phyloP scores from a whole-genome alignment of 1,140 invertebrate species.

The Bombyx mandarina region DNA sequence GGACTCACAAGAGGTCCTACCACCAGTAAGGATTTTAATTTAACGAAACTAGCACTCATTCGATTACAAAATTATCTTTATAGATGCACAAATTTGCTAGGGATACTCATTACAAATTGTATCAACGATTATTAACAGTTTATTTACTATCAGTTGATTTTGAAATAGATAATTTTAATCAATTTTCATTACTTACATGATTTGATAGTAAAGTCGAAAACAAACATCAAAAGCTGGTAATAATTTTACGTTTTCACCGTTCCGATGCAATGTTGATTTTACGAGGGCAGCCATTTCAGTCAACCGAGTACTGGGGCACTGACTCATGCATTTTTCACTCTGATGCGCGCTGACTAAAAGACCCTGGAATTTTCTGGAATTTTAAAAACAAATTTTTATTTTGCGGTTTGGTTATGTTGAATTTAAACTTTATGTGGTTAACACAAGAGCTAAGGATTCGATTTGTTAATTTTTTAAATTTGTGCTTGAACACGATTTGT shows the following conservation, averaged over 20 bases:
- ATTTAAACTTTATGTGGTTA: background rate
- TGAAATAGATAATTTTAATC: too few relatives aligned
- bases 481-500: constrained; percentile 11
- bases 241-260: background rate
- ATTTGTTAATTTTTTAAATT: background rate
- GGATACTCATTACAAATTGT: too few relatives aligned
- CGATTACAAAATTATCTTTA: too few relatives aligned
- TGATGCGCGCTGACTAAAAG: constrained; percentile 19
- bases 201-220: too few relatives aligned
- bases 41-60: too few relatives aligned
- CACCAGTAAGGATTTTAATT: too few relatives aligned
- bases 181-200: too few relatives aligned
- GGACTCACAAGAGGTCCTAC: too few relatives aligned
- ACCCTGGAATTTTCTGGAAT: constrained; percentile 27
- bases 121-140: too few relatives aligned
- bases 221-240: too few relatives aligned
- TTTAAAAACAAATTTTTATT: constrained; percentile 21
- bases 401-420: background rate
- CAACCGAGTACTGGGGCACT: constrained; percentile 19
- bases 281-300: constrained; percentile 10
- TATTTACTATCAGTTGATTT: too few relatives aligned
- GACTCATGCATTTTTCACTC: constrained; percentile 35
- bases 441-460: background rate
- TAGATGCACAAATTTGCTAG: too few relatives aligned
- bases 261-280: constrained; percentile 3